Evolutionary conservation across 2,113 vertebrate species (phyloP).

Genomic region (Anolis carolinensis): DNA sequence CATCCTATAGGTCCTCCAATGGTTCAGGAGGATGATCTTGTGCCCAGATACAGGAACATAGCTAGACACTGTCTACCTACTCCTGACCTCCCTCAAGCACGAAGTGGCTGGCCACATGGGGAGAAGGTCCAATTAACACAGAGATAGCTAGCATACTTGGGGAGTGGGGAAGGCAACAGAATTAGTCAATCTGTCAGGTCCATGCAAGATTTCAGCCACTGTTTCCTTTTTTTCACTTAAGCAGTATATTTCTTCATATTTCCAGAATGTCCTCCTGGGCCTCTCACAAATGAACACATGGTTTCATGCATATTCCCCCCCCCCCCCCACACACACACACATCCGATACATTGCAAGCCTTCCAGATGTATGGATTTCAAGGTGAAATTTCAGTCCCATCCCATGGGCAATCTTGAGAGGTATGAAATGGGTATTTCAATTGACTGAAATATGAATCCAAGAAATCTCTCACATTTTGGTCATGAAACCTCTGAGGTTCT

Average conservation of each 20-base stretch:
- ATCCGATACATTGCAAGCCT: not conserved
- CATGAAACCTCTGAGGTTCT: not conserved
- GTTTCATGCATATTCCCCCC: not conserved
- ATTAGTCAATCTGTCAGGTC: no score
- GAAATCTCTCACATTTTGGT: not conserved
- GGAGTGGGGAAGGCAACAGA: no score
- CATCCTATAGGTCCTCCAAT: no score
- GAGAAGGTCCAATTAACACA: no score
- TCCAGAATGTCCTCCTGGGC: not conserved
- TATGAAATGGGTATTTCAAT: not conserved
- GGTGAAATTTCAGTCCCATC: not conserved
- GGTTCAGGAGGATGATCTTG: no score
- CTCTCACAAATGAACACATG: not conserved
- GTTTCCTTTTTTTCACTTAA: no score
- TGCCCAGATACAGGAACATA: no score
- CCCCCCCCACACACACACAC: not conserved
- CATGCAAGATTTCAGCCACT: no score
- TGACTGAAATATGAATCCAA: not conserved
- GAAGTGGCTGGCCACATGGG: no score
- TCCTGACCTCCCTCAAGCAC: no score
- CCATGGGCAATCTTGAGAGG: not conserved
- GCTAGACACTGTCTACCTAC: no score
- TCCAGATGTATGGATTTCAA: not conserved
- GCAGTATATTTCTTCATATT: not conserved
- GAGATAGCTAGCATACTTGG: no score